A percentile compares a stretch with the other conserved stretches of the same genome.
phyloP scores from a whole-genome alignment of 2,888 invertebrate genomes.

The Augiades crinisus region DNA sequence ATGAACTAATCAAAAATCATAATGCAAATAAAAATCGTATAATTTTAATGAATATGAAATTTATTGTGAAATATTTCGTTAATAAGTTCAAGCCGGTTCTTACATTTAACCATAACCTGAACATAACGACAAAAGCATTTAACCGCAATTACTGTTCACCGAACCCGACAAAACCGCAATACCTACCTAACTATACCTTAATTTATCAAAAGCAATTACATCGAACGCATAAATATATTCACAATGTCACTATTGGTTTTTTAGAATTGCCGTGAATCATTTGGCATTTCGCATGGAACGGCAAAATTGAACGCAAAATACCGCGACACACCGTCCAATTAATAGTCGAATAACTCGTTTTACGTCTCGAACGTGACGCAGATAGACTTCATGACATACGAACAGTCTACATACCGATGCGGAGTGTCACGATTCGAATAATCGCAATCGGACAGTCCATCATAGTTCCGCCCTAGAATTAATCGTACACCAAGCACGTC shows the following conservation, averaged over 20 bases:
- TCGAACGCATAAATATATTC: not conserved
- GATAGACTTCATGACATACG: not conserved
- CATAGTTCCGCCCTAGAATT: not conserved
- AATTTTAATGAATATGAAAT: no score
- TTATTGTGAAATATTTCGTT: no score
- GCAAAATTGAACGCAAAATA: not conserved
- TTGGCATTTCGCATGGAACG: not conserved
- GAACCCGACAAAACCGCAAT: slow-evolving; percentile 6
- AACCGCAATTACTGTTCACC: slow-evolving; percentile 10
- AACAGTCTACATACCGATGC: not conserved
- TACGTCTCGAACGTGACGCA: not conserved
- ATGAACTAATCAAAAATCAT: no score
- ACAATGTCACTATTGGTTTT: not conserved
- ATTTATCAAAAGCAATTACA: slow-evolving; percentile 8
- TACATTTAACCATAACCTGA: not conserved
- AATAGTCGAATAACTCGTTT: slow-evolving; percentile 19
- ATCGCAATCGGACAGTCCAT: not conserved
- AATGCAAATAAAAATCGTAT: no score
- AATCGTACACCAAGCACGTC: slow-evolving; percentile 6
- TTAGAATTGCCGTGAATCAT: slow-evolving; percentile 7
- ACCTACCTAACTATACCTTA: no score
- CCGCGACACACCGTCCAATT: slow-evolving; percentile 1
- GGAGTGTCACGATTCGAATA: not conserved
- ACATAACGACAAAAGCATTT: slow-evolving; percentile 4
- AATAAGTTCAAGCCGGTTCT: not conserved